Base-by-base conservation (phyloP, 2,888 invertebrate genomes). In the Platycheirus albimanus region DNA sequence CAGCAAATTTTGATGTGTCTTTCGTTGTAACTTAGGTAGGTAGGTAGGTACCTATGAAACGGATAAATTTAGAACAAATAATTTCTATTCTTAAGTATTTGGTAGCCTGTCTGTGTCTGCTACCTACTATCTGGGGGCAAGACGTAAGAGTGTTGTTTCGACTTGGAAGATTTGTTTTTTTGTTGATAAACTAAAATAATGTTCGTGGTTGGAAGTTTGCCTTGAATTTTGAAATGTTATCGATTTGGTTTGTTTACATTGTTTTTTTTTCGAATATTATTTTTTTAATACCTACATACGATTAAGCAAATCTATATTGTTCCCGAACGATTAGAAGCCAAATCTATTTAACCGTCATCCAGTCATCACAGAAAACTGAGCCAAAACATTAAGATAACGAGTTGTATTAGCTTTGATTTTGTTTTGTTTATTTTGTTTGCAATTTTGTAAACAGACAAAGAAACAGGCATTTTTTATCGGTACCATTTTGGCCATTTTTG, bases 31-130 rank as follows among this genome's bases (percentile, higher is more conserved):
- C 71, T 24, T 41, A 45, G 13, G n/a, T 36, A n/a, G n/a, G n/a
- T n/a, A n/a, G n/a, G n/a, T n/a, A n/a, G n/a, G n/a, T n/a, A n/a
- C 36, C 36, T n/a, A n/a, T n/a, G n/a, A n/a, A 43, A 43, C 28
- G n/a, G 71, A 56, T 77, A 81, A 76, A 67, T 77, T 41, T 81
- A 81, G 81, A 81, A 81, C 61, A 76, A 76, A 71, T 51, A 71
- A n/a, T n/a, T 76, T 71, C 71, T 76, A 70, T 76, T 81, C 66
- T 81, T 38, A 24, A 58, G 45, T 24, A 20, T 45, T 36, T 28
- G 17, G 47, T 56, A 28, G 20, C 10, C 5, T 38, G 58, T 52
- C 30, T 51, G 8, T n/a, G 7, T n/a, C n/a, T n/a, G n/a, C n/a
- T n/a, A n/a, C n/a, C n/a, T n/a, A n/a, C n/a, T n/a, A 3, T 3